Percentiles rank a stretch among this genome's conserved stretches.
These are phyloP conservation scores for Cyphomyrus discorhynchus DNA, from an alignment of 2,113 vertebrate species.

Conservation along the genomic window DNA sequence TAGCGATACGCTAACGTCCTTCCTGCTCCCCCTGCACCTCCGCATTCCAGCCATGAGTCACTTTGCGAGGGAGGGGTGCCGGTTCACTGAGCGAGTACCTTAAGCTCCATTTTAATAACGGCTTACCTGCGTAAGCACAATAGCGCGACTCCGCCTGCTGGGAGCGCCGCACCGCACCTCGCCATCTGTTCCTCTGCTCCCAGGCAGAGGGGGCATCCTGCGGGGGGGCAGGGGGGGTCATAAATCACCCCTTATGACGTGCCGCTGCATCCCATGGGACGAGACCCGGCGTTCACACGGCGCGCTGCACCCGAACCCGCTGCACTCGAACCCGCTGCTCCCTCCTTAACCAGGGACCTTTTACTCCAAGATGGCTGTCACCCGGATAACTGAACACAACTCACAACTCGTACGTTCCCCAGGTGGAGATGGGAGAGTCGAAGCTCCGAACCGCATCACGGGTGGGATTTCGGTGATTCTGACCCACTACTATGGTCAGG, in stretches of 20 bases:
- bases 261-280: background rate
- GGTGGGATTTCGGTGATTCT: background rate
- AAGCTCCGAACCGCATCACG: background rate
- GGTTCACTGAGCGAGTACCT: background rate
- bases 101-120: background rate
- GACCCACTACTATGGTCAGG: background rate
- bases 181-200: background rate
- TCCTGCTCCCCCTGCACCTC: background rate
- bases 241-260: background rate
- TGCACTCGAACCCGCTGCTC: background rate
- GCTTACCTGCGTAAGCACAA: background rate
- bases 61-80: background rate
- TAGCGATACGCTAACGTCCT: background rate
- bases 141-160: background rate
- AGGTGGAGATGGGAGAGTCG: background rate
- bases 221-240: background rate
- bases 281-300: background rate
- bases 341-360: background rate
- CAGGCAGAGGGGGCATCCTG: background rate
- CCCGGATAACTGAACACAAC: background rate
- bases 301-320: background rate
- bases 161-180: background rate
- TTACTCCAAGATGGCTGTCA: background rate
- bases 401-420: background rate
- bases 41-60: conserved; percentile 3